These are phyloP conservation scores for Cyanoderma ruficeps DNA, from an alignment of 2,113 vertebrate genomes.

Conservation along the genomic window DNA sequence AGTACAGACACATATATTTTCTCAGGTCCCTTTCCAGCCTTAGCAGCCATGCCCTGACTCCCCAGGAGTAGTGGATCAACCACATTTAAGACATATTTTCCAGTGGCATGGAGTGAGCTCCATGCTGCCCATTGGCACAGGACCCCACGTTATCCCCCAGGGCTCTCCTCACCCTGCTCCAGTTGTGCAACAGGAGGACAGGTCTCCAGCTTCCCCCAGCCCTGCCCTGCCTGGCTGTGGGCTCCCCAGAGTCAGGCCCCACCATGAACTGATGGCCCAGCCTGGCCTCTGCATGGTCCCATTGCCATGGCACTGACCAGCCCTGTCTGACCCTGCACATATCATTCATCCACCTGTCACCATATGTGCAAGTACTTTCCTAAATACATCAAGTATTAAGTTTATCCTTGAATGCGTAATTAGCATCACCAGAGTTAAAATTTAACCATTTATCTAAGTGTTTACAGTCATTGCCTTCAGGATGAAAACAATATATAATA, in stretches of 20 bases:
- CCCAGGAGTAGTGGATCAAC: no score
- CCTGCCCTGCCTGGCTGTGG: neutral
- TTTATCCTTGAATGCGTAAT: neutral
- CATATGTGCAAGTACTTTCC: neutral
- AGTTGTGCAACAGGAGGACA: rapidly evolving
- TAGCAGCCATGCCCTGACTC: neutral
- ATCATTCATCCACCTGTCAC: neutral
- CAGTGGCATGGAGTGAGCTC: no score
- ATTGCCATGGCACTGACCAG: neutral
- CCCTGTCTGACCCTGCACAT: neutral
- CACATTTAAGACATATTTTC: no score
- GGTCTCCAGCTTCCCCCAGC: neutral
- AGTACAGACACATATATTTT: neutral
- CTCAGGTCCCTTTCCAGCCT: neutral
- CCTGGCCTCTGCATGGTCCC: rapidly evolving
- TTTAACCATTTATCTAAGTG: neutral
- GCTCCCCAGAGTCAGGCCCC: neutral
- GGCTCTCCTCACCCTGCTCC: neutral
- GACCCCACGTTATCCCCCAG: rapidly evolving
- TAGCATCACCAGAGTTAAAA: neutral
- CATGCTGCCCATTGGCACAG: neutral
- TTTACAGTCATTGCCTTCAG: neutral
- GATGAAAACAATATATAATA: neutral
- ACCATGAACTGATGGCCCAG: neutral
- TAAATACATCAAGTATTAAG: neutral